phyloP scores from a whole-genome alignment of 2,797 vertebrate species.

The Gambelia wislizenii region DNA sequence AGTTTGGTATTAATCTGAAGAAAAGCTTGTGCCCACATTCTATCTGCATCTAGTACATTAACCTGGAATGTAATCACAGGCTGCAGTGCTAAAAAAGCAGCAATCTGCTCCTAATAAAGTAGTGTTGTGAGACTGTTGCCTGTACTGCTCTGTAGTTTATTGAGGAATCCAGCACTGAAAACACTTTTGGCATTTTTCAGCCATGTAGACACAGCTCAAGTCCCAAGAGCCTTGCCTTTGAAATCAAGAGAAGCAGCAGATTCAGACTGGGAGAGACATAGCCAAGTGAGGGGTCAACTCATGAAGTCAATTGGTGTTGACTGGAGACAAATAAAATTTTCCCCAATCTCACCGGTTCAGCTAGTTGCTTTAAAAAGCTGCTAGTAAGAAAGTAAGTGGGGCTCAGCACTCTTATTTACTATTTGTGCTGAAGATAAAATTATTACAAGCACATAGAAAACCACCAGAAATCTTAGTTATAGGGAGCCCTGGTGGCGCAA shows the following conservation, averaged over 20 bases:
- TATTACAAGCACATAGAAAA: not conserved
- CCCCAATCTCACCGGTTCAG: not conserved
- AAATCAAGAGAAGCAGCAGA: not conserved
- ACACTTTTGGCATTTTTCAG: not conserved
- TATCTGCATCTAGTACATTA: not conserved
- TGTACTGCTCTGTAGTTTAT: not conserved
- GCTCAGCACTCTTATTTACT: not conserved
- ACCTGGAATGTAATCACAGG: not conserved
- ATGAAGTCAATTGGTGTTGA: constrained; percentile 27
- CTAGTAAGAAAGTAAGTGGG: not conserved
- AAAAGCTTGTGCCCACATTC: not conserved
- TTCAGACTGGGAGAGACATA: constrained; percentile 10
- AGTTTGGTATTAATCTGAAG: not conserved
- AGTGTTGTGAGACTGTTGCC: not conserved
- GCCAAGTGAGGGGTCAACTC: constrained; percentile 8
- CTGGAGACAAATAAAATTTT: constrained; percentile 16
- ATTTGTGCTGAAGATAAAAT: not conserved
- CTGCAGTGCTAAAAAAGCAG: constrained; percentile 14
- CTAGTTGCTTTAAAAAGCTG: constrained; percentile 4
- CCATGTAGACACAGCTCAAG: not conserved
- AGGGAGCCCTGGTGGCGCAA: too few species aligned
- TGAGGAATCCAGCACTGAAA: not conserved
- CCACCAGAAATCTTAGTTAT: too few species aligned
- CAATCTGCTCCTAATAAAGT: not conserved
- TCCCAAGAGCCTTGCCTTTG: not conserved